These are phyloP conservation scores for Zoanthus gigantus DNA, from an alignment of 92 coral and sea anemone species.

Conservation along the genomic window DNA sequence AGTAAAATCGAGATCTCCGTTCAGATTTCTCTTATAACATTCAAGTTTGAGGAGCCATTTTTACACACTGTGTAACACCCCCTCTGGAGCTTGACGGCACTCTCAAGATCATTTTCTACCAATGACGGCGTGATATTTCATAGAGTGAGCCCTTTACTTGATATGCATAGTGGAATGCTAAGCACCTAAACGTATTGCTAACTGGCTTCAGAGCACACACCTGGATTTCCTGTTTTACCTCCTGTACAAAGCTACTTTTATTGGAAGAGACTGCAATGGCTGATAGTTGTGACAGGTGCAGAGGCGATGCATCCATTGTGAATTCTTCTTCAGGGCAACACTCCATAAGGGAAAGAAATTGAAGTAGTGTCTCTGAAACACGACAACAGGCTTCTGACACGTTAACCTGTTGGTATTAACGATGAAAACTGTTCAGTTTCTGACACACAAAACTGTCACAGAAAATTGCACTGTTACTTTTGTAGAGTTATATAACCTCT, in stretches of 20 bases:
- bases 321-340: neutral
- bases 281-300: neutral
- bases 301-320: neutral
- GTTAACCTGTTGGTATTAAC: neutral
- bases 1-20: too few species aligned
- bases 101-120: too few species aligned
- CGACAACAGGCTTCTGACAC: neutral
- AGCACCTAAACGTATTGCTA: neutral
- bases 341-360: neutral
- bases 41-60: too few species aligned
- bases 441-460: neutral
- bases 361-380: constrained; percentile 5
- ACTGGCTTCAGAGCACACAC: neutral
- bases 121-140: neutral
- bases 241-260: neutral
- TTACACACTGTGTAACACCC: too few species aligned
- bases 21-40: too few species aligned
- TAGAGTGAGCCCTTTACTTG: too few species aligned
- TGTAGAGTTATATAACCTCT: too few species aligned
- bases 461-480: too few species aligned
- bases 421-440: neutral
- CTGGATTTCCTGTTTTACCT: neutral
- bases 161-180: neutral
- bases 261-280: constrained; percentile 14
- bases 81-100: too few species aligned